Conservation (phyloP, 2,888 invertebrate genomes). For the Zygothrica quintamaculata region DNA sequence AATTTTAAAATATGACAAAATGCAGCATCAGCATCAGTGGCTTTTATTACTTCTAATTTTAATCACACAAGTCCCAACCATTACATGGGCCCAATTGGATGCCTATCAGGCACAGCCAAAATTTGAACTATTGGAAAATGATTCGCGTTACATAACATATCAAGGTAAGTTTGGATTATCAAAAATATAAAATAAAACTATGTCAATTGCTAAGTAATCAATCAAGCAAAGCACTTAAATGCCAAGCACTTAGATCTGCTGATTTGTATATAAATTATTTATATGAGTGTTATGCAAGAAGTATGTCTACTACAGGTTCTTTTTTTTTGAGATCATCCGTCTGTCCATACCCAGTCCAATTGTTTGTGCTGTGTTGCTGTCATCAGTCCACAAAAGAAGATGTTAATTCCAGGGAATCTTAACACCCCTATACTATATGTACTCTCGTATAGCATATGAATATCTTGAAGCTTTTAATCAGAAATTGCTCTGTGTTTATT, state of each 20-base stretch:
- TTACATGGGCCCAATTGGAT: conserved; percentile 26
- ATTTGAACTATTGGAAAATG: conserved; percentile 80
- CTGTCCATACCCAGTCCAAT: too few relatives aligned
- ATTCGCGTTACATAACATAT: conserved; percentile 84
- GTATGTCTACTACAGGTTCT: conserved; percentile 49
- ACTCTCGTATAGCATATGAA: conserved; percentile 3
- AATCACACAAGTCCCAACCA: conserved; percentile 35
- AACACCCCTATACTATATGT: conserved; percentile 33
- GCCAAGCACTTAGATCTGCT: conserved; percentile 21
- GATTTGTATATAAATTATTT: background rate
- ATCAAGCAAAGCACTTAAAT: conserved; percentile 51
- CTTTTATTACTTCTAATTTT: conserved; percentile 49
- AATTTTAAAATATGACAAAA: conserved; percentile 68
- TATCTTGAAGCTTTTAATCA: conserved; percentile 49
- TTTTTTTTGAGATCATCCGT: conserved; percentile 11
- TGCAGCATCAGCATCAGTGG: conserved; percentile 57
- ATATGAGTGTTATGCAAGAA: conserved; percentile 37
- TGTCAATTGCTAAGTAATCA: conserved; percentile 72
- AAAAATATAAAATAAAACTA: conserved; percentile 49
- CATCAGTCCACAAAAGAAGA: conserved; percentile 17
- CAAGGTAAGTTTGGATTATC: conserved; percentile 82
- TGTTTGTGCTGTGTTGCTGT: too few relatives aligned
- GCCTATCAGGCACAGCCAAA: conserved; percentile 59
- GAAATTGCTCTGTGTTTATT: conserved; percentile 58
- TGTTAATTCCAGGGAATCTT: conserved; percentile 50